Percentiles rank a stretch among this genome's conserved stretches.
Evolutionary conservation across 2,113 vertebrate species (phyloP).

Genomic region (Engraulis encrasicolus): DNA sequence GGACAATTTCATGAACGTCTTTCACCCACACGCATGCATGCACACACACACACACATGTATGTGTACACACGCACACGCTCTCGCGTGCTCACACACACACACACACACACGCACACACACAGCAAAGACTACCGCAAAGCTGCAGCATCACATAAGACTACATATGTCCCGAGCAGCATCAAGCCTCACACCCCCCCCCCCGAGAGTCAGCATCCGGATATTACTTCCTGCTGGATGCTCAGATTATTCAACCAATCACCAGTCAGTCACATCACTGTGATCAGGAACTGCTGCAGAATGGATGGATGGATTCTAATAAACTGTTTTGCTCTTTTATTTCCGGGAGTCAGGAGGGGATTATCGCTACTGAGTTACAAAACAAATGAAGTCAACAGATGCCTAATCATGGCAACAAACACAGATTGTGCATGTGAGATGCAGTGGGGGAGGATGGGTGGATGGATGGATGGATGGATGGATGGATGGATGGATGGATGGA

Average conservation of each 20-base stretch:
- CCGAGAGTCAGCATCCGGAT: conserved; percentile 15
- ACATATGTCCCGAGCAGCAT: conserved; percentile 11
- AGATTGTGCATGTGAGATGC: background rate
- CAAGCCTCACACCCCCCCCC: background rate
- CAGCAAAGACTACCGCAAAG: too few relatives aligned
- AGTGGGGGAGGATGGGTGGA: too few relatives aligned
- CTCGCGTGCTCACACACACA: too few relatives aligned
- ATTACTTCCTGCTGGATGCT: conserved; percentile 24
- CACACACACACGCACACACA: background rate
- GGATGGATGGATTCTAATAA: background rate
- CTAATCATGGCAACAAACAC: conserved; percentile 17
- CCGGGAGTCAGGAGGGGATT: background rate
- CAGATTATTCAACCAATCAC: conserved; percentile 44
- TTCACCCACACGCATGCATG: too few relatives aligned
- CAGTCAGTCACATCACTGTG: conserved; percentile 50
- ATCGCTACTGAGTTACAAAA: background rate
- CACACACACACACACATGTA: background rate
- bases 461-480: too few relatives aligned
- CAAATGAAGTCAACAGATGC: conserved; percentile 39
- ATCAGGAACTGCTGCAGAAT: background rate
- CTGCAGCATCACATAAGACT: conserved; percentile 2
- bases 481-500: too few relatives aligned
- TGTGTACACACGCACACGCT: too few relatives aligned
- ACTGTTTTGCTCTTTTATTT: background rate
- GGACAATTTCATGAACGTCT: too few relatives aligned